phyloP scores from a whole-genome alignment of 2,797 vertebrate species.

The Dryobates pubescens region DNA sequence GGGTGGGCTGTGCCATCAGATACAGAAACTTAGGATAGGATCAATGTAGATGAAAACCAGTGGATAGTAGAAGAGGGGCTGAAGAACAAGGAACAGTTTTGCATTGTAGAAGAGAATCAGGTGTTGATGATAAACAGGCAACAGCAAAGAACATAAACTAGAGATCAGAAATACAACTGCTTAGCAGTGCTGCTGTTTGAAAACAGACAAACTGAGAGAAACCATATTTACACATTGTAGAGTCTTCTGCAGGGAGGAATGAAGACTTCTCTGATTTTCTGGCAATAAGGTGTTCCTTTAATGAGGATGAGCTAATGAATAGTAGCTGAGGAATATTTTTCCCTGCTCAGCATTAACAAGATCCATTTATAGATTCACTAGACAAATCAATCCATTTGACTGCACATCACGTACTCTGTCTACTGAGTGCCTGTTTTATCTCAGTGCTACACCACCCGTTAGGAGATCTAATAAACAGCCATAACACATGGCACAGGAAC shows the following conservation, averaged over 20 bases:
- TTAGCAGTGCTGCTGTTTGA: conserved; percentile 51
- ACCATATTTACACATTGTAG: conserved; percentile 45
- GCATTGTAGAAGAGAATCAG: not conserved
- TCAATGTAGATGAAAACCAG: not conserved
- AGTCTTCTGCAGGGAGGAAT: conserved; percentile 40
- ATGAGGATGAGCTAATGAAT: conserved; percentile 75
- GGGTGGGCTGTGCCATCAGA: not conserved
- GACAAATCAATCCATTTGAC: conserved; percentile 79
- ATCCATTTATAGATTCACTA: conserved; percentile 74
- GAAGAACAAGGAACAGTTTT: not conserved
- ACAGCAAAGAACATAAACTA: conserved; percentile 14
- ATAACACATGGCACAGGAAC: conserved; percentile 47
- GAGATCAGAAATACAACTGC: conserved; percentile 16
- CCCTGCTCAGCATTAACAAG: conserved; percentile 72
- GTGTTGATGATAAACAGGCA: not conserved
- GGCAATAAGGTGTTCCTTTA: conserved; percentile 58
- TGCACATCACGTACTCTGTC: conserved; percentile 73
- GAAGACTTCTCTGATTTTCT: conserved; percentile 34
- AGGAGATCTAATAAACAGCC: conserved; percentile 68
- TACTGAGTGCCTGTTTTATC: conserved; percentile 71
- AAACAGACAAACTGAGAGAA: conserved; percentile 52
- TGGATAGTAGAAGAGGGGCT: not conserved
- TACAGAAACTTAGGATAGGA: not conserved
- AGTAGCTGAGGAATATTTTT: conserved; percentile 64
- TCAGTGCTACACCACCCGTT: conserved; percentile 39